Base-by-base conservation (phyloP, 2,888 invertebrate genomes). In the Lithophane socia region DNA sequence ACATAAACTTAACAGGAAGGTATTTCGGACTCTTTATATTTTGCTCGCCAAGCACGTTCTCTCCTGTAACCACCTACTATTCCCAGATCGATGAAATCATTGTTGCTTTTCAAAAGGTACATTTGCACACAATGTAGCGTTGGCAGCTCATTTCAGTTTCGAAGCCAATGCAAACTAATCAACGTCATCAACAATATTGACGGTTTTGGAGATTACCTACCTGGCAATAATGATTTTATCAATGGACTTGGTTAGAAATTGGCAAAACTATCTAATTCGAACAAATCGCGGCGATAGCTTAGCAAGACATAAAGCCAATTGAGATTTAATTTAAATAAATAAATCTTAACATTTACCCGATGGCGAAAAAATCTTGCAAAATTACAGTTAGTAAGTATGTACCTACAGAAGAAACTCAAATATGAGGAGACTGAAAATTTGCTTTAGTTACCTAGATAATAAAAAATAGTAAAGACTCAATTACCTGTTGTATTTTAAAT, bases 61-160 rank as follows among this genome's bases (percentile, higher is more conserved):
- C 37, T 72, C 58, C 58, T 47, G 24, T 63, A 76, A 42, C 42
- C 24, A 69, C 8, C 12, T 69, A 73, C 72, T 66, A 61, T 80
- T 84, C 72, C 29, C n/a, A 58, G 61, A 67, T 24, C 65, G 65
- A 42, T 74, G 63, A 69, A 86, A 86, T 84, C 84, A 72, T 75
- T 77, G 76, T 75, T 84, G 71, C 71, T 61, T 69, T 65, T 68
- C 58, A 73, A 73, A 84, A 74, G 63, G 42, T 56, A 58, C 49
- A 29, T 66, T 56, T 64, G 18, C 18, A 58, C 68, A 72, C 63
- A 72, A 74, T 83, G 65, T 73, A 49, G 29, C 56, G 56, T 69
- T 83, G 56, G 42, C 42, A 74, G 29, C 37, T 61, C 69, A 67
- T 70, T 82, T 61, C 47, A 66, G 47, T 72, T 63, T 54, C 42